phyloP scores from a whole-genome alignment of 2,113 vertebrate genomes.

The Misgurnus mizolepis region DNA sequence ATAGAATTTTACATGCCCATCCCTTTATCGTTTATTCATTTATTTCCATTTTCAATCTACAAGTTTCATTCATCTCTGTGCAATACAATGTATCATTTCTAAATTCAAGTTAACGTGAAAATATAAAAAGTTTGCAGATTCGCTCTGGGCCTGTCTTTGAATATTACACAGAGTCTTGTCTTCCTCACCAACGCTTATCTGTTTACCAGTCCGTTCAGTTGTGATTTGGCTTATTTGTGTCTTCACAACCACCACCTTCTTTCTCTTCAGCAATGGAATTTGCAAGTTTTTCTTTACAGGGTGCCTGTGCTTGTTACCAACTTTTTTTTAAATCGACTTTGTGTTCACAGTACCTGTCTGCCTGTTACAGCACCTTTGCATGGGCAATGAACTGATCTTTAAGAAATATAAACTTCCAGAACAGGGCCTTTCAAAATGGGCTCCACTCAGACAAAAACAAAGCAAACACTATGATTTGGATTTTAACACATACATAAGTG shows the following conservation, averaged over 20 bases:
- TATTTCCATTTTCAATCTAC: too few species aligned
- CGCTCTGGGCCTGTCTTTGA: slow-evolving; percentile 18
- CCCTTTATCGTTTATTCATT: too few species aligned
- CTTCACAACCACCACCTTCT: slow-evolving; percentile 52
- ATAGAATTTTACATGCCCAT: too few species aligned
- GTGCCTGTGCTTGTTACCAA: neutral
- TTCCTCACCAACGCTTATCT: slow-evolving; percentile 19
- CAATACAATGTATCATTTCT: too few species aligned
- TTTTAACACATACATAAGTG: too few species aligned
- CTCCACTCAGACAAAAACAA: neutral
- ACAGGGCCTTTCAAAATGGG: slow-evolving; percentile 55
- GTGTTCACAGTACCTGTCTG: slow-evolving; percentile 37
- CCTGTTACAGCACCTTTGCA: slow-evolving; percentile 62
- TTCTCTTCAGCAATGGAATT: slow-evolving; percentile 28
- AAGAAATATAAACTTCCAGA: slow-evolving; percentile 38
- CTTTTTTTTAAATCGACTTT: too few species aligned
- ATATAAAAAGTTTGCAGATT: too few species aligned
- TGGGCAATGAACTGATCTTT: slow-evolving; percentile 55
- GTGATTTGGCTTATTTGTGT: slow-evolving; percentile 40
- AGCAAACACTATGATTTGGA: neutral
- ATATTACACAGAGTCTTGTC: slow-evolving; percentile 54
- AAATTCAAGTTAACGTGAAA: too few species aligned
- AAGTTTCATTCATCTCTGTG: too few species aligned
- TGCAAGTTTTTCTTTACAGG: slow-evolving; percentile 57
- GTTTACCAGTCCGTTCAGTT: slow-evolving; percentile 41